Evolutionary conservation across 2,888 invertebrate species (phyloP).

Genomic region (Selenia dentaria): DNA sequence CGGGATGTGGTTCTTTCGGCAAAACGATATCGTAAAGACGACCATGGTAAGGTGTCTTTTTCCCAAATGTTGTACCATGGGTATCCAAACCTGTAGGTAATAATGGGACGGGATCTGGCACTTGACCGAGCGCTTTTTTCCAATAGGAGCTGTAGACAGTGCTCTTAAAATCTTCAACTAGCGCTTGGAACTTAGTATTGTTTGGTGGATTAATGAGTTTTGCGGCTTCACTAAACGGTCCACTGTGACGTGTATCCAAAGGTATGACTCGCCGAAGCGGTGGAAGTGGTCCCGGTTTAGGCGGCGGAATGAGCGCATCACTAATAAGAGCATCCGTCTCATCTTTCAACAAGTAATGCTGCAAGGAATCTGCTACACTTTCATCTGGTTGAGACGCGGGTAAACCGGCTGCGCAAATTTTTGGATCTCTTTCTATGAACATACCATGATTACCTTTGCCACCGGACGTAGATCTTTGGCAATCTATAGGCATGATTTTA

Average conservation of each 20-base stretch:
- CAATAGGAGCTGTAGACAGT: slow-evolving; percentile 68
- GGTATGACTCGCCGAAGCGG: slow-evolving; percentile 57
- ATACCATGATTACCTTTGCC: slow-evolving; percentile 70
- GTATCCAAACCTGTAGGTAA: slow-evolving; percentile 65
- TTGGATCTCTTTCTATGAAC: slow-evolving; percentile 65
- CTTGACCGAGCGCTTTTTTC: slow-evolving; percentile 57
- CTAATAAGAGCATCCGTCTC: slow-evolving; percentile 64
- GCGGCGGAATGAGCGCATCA: slow-evolving; percentile 61
- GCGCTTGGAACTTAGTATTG: slow-evolving; percentile 63
- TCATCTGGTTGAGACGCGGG: slow-evolving; percentile 61
- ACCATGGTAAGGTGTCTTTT: slow-evolving; percentile 49
- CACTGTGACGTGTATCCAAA: slow-evolving; percentile 55
- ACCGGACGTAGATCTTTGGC: slow-evolving; percentile 57
- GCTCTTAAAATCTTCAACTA: slow-evolving; percentile 65
- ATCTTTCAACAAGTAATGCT: slow-evolving; percentile 67
- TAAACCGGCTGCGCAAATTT: slow-evolving; percentile 67
- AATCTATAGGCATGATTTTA: slow-evolving; percentile 58
- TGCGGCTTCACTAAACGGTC: slow-evolving; percentile 48
- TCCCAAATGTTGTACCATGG: slow-evolving; percentile 61
- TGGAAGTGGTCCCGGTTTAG: slow-evolving; percentile 52
- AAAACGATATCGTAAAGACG: slow-evolving; percentile 66
- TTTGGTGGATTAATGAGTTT: slow-evolving; percentile 55
- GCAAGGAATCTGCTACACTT: slow-evolving; percentile 47
- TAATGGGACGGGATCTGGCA: slow-evolving; percentile 63
- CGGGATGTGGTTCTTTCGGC: slow-evolving; percentile 61